Percentiles rank a stretch among this genome's conserved stretches.
Evolutionary conservation across 64 coral and sea anemone genomes (phyloP).

Genomic region (Actinia equina): DNA sequence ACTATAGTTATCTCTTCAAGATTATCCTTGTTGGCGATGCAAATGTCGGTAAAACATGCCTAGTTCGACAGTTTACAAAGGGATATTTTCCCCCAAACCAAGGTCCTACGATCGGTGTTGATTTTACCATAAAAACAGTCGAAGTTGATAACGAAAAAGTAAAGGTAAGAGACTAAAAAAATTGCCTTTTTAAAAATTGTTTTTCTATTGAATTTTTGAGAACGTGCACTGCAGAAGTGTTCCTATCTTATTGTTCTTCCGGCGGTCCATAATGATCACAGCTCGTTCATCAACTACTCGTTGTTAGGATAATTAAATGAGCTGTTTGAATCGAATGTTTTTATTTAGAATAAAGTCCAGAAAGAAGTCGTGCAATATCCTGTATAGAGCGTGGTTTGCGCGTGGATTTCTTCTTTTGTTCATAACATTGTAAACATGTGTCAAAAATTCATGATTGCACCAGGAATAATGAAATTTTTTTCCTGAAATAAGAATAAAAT

Average conservation of each 20-base stretch:
- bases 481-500: not conserved
- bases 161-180: slow-evolving; percentile 57
- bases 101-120: slow-evolving; percentile 95
- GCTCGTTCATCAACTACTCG: not conserved
- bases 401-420: not conserved
- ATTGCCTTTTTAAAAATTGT: not conserved
- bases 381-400: not conserved
- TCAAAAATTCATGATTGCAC: slow-evolving; percentile 14
- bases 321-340: not conserved
- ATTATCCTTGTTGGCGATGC: slow-evolving; percentile 97
- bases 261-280: not conserved
- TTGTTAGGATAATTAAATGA: not conserved
- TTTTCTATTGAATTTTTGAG: not conserved
- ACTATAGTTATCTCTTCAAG: slow-evolving; percentile 96
- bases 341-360: not conserved
- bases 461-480: not conserved
- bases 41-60: slow-evolving; percentile 97
- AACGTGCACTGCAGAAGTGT: not conserved
- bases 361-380: not conserved
- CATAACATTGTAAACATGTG: not conserved
- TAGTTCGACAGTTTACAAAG: slow-evolving; percentile 89
- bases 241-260: not conserved
- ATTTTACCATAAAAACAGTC: slow-evolving; percentile 97
- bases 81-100: slow-evolving; percentile 89
- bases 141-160: slow-evolving; percentile 93